phyloP scores from a whole-genome alignment of 2,113 vertebrate genomes.

The Petromus typicus region DNA sequence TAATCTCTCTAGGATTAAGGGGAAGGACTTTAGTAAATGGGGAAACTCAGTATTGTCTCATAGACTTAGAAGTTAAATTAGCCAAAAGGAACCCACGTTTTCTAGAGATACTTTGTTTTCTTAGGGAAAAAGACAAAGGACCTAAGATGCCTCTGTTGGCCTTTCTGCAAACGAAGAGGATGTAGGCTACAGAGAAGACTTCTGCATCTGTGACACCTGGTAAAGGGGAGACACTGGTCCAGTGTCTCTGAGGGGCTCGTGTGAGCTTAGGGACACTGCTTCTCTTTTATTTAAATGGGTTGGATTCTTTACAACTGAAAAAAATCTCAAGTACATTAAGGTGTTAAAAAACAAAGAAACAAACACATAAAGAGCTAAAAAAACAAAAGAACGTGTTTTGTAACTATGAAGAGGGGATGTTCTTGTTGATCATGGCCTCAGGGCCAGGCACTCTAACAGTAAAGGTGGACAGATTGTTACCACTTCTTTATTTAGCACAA shows the following conservation, averaged over 20 bases:
- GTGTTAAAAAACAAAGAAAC: background rate
- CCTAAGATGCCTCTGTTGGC: rapidly evolving
- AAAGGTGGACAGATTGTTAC: background rate
- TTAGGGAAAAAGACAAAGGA: background rate
- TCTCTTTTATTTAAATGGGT: background rate
- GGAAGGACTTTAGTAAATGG: background rate
- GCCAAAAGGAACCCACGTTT: background rate
- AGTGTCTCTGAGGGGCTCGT: background rate
- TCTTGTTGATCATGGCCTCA: background rate
- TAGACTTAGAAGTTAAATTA: background rate
- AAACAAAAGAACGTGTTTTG: background rate
- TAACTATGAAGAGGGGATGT: background rate
- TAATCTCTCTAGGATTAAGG: background rate
- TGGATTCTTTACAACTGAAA: background rate
- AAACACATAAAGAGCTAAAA: background rate
- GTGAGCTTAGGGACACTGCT: background rate
- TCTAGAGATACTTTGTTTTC: background rate
- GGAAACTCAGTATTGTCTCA: background rate
- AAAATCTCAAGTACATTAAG: background rate
- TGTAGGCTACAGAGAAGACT: rapidly evolving
- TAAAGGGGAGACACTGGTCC: too few species aligned
- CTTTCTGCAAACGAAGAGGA: background rate
- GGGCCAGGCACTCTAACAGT: background rate
- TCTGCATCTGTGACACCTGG: background rate
- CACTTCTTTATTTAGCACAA: background rate